Conservation (phyloP, 1,140 invertebrate genomes). For the Leptinotarsa lineolata region DNA sequence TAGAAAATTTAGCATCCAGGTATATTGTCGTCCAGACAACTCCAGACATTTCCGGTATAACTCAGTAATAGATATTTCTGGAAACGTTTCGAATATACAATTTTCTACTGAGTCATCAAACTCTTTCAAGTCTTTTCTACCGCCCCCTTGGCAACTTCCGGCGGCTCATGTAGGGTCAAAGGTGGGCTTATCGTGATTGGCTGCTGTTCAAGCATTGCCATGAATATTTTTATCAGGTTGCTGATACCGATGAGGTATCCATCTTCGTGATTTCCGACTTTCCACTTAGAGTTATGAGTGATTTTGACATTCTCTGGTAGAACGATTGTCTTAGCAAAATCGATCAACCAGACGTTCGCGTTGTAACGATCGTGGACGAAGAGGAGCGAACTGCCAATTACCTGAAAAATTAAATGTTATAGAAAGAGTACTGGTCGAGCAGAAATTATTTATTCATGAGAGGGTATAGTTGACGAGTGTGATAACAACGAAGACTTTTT, state of each 20-base stretch:
- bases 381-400: constrained; percentile 95
- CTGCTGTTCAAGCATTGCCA: constrained; percentile 59
- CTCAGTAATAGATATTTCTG: too few species aligned
- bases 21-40: too few species aligned
- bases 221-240: constrained; percentile 89
- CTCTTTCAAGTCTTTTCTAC: constrained; percentile 25
- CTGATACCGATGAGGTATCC: constrained; percentile 94
- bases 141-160: constrained; percentile 25
- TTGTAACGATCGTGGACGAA: constrained; percentile 91
- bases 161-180: constrained; percentile 42
- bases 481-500: too few species aligned
- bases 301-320: constrained; percentile 77
- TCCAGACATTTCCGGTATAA: too few species aligned
- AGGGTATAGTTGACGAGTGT: too few species aligned
- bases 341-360: constrained; percentile 95
- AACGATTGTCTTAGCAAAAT: constrained; percentile 94
- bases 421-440: too few species aligned
- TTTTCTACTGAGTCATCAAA: background rate
- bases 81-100: too few species aligned
- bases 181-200: constrained; percentile 50
- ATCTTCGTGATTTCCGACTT: constrained; percentile 97
- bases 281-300: constrained; percentile 84
- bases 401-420: constrained; percentile 59
- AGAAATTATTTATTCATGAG: too few species aligned
- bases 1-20: too few species aligned